Conservation (phyloP, 2,797 vertebrate genomes). For the Scleropages formosus region DNA sequence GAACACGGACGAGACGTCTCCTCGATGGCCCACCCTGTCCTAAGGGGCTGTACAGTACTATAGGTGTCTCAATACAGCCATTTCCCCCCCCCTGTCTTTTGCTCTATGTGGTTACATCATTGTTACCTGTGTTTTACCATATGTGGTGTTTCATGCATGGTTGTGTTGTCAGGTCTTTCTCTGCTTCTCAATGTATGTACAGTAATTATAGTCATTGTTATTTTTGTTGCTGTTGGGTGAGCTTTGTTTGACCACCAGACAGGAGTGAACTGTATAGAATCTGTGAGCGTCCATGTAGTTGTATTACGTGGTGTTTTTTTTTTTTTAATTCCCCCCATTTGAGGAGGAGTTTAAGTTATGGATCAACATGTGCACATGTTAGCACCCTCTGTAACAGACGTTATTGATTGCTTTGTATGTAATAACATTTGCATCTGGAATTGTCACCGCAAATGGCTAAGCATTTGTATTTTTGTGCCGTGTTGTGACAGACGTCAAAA, state of each 20-base stretch:
- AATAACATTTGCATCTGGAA: conserved; percentile 13
- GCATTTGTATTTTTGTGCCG: conserved; percentile 3
- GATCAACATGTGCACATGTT: neutral
- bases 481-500: neutral
- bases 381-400: neutral
- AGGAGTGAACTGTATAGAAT: neutral
- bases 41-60: neutral
- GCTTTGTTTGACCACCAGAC: neutral
- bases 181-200: neutral
- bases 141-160: neutral
- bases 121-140: neutral
- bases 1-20: neutral
- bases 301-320: too few species aligned
- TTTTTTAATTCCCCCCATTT: too few species aligned
- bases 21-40: neutral
- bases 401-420: neutral
- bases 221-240: neutral
- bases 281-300: too few species aligned
- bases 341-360: too few species aligned
- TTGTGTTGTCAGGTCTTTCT: neutral
- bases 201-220: neutral
- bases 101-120: neutral
- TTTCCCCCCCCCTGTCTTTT: neutral
- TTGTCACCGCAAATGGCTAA: neutral
- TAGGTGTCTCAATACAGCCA: neutral